Conservation (phyloP, 2,888 invertebrate genomes). For the Leptinotarsa peninsularis region DNA sequence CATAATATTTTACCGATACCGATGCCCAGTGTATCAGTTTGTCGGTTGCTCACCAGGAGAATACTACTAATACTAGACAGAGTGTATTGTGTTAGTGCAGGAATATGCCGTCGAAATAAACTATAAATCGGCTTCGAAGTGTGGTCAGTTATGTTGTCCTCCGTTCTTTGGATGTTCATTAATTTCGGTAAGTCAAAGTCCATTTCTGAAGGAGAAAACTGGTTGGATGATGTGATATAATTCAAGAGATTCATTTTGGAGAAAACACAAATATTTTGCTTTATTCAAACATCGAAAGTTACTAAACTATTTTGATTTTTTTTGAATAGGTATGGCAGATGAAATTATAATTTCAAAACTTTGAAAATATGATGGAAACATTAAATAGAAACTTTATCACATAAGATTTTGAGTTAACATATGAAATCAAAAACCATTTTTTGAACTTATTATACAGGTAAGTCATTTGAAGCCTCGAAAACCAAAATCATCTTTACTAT, state of each 20-base stretch:
- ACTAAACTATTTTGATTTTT: too few relatives aligned
- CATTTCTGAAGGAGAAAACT: neutral
- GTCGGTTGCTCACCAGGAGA: slow-evolving; percentile 35
- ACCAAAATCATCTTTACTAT: too few relatives aligned
- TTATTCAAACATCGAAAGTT: too few relatives aligned
- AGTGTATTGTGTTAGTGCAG: slow-evolving; percentile 1
- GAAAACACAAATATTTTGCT: too few relatives aligned
- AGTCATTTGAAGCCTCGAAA: too few relatives aligned
- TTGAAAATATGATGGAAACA: too few relatives aligned
- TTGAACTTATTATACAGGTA: too few relatives aligned
- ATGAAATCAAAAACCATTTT: too few relatives aligned
- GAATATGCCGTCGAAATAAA: slow-evolving; percentile 12
- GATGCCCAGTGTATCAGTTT: slow-evolving; percentile 33
- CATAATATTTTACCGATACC: slow-evolving; percentile 35
- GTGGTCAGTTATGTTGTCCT: slow-evolving; percentile 16
- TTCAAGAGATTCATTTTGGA: neutral
- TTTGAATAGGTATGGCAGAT: too few relatives aligned
- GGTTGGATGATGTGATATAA: neutral
- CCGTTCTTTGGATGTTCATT: slow-evolving; percentile 3
- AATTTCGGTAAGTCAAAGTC: slow-evolving; percentile 7
- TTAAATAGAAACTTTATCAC: too few relatives aligned
- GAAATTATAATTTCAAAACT: too few relatives aligned
- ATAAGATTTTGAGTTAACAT: too few relatives aligned
- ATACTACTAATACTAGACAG: neutral
- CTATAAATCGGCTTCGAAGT: neutral